Evolutionary conservation across 1,140 invertebrate species (phyloP), one percentile per base, ranked within the genome.

Genomic region (Wasmannia auropunctata): DNA sequence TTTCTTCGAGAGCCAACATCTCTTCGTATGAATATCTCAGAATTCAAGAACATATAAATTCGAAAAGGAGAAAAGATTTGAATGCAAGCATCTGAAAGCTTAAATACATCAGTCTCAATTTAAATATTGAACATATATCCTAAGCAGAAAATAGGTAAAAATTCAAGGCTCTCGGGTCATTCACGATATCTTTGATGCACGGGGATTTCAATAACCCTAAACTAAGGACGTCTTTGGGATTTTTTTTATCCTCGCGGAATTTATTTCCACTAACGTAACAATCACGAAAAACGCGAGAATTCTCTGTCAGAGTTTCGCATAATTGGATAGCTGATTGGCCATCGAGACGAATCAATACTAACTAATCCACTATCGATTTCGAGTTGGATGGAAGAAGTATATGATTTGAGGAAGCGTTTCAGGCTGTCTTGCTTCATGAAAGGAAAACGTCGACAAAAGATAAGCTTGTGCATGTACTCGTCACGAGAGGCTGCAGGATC

Each of bases 371-470:
- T 51, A 79, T 4, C 31, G 43, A 79, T 83, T 58, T 51, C 34
- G 25, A 46, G 22, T 6, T 34, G 3, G 4, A 43, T 4, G 2
- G 5, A 67, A 75, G 16, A 54, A 40, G 37, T n/a, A 70, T 34
- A 70, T 34, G 43, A 62, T 51, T 49, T 14, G 31, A 31, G 34
- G n/a, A 60, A 74, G 70, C 40, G 31, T 58, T 88, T 62, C 76
- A 62, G 72, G 72, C 75, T 49, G 37, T 43, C 28, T 62, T 46
- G 46, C 43, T 14, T 3, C 22, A 19, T 28, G 86, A 84, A 67
- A 85, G 89, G 79, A 91, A 91, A 91, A 85, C 65, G 83, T 65
- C 80, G 60, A 91, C 84, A 87, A 87, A 91, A 89, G 85, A 34
- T 72, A 49, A 69, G 72, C 22, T 80, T 22, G 5, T 70, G 34